Evolutionary conservation across 2,888 invertebrate genomes (phyloP).

Genomic region (Deroplatys truncata): DNA sequence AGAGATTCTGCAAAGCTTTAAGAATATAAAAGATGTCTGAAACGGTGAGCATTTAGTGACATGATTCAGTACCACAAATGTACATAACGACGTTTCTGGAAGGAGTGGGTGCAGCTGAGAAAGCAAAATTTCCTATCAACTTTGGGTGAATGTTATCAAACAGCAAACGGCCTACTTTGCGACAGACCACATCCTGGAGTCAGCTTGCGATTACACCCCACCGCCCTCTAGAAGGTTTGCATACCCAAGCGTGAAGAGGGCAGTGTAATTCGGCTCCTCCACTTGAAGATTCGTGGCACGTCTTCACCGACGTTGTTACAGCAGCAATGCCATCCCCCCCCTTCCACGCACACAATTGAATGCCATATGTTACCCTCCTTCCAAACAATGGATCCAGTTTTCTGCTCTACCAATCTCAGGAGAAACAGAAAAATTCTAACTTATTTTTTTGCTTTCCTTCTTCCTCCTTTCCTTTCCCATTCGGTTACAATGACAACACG

Average conservation of each 20-base stretch:
- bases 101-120: no score
- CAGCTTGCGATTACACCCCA: neutral
- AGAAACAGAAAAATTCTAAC: neutral
- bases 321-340: neutral
- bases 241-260: neutral
- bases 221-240: neutral
- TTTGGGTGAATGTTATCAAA: neutral
- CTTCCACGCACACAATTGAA: neutral
- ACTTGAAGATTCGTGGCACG: neutral
- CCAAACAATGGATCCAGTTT: neutral
- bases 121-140: neutral
- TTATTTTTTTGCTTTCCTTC: neutral
- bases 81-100: no score
- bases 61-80: no score
- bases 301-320: neutral
- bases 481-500: neutral
- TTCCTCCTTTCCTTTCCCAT: neutral
- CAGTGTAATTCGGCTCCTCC: neutral
- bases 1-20: no score
- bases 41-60: no score
- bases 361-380: neutral
- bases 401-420: conserved; percentile 2
- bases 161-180: neutral
- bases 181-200: neutral
- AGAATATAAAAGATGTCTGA: no score